phyloP scores from a whole-genome alignment of 2,888 invertebrate genomes.

The Caenorhabditis sp. region DNA sequence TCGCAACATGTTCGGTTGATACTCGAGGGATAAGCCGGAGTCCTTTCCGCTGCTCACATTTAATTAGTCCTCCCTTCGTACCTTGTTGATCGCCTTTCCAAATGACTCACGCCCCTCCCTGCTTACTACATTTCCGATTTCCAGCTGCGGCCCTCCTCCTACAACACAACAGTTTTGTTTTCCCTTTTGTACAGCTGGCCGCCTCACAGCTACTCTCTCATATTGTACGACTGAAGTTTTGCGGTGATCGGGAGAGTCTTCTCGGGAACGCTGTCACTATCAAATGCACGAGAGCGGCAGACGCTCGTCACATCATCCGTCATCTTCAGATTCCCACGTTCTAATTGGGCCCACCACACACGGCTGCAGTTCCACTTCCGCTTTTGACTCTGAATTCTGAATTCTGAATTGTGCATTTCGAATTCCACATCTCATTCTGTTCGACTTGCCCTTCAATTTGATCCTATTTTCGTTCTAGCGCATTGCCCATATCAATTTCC shows the following conservation, averaged over 20 bases:
- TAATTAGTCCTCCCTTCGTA: not conserved
- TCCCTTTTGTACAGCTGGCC: not conserved
- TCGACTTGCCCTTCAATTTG: not conserved
- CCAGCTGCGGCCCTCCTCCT: no score
- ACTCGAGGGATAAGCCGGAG: not conserved
- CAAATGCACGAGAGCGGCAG: no score
- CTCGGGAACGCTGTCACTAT: not conserved
- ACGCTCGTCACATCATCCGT: constrained; percentile 4
- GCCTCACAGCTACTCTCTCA: not conserved
- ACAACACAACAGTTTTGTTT: not conserved
- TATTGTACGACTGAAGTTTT: not conserved
- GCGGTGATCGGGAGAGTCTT: not conserved
- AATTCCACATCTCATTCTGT: no score
- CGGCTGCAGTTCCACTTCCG: no score
- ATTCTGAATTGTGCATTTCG: no score
- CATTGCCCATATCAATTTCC: not conserved
- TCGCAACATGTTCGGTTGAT: not conserved
- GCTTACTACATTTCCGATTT: no score
- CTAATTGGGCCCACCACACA: constrained; percentile 5
- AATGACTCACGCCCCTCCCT: not conserved
- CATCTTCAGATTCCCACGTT: constrained; percentile 9
- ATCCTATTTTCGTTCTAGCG: not conserved
- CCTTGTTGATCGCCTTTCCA: not conserved
- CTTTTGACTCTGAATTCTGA: no score
- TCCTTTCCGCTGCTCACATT: not conserved